Percentiles rank a stretch among this genome's conserved stretches.
Conservation (phyloP, 2,113 vertebrate genomes). For the Campylomormyrus numenius region DNA sequence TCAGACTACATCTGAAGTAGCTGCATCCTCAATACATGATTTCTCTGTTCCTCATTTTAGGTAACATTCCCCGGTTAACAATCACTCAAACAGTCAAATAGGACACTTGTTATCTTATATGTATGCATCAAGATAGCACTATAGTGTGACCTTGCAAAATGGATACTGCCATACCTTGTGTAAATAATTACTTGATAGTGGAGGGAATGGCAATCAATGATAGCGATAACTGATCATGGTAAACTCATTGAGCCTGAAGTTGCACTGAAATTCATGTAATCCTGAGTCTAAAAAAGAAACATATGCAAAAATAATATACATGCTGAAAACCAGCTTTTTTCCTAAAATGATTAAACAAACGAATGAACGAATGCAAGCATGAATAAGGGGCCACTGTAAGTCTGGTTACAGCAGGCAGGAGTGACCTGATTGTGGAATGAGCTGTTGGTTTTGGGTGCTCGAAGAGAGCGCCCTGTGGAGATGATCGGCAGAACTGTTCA, state of each 20-base stretch:
- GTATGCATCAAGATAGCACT: neutral
- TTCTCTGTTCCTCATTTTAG: neutral
- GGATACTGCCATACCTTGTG: neutral
- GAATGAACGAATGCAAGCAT: neutral
- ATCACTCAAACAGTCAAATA: neutral
- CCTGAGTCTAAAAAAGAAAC: neutral
- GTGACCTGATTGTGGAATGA: neutral
- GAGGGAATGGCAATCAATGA: neutral
- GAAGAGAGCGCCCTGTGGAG: neutral
- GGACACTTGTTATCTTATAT: neutral
- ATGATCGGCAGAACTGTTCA: neutral
- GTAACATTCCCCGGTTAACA: neutral
- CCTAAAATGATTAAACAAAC: neutral
- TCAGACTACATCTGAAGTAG: neutral
- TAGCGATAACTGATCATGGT: neutral
- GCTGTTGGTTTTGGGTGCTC: neutral
- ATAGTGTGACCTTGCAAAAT: neutral
- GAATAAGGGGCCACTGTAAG: neutral
- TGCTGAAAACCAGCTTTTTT: neutral
- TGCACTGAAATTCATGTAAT: neutral
- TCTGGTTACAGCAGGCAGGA: neutral
- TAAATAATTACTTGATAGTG: neutral
- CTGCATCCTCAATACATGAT: neutral
- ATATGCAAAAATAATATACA: neutral
- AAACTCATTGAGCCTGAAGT: neutral